phyloP scores from a whole-genome alignment of 1,140 invertebrate genomes.

The Berghia stephanieae region DNA sequence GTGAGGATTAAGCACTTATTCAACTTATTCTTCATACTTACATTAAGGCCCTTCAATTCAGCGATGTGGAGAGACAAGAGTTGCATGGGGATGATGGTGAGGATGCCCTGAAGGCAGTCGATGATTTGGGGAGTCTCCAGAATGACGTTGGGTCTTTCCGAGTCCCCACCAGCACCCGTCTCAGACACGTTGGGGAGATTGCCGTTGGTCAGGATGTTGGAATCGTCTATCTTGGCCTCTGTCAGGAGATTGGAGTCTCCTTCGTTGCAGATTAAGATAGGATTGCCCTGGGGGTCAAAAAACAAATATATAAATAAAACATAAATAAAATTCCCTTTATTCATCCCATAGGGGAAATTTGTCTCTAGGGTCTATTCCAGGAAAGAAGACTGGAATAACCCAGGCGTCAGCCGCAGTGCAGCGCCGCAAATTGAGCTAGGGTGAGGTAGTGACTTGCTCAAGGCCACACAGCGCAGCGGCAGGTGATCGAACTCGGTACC shows the following conservation, averaged over 20 bases:
- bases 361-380: too few species aligned
- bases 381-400: too few species aligned
- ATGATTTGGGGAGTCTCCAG: constrained; percentile 82
- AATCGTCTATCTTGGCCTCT: constrained; percentile 74
- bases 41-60: constrained; percentile 94
- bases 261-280: constrained; percentile 94
- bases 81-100: constrained; percentile 98
- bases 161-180: not conserved
- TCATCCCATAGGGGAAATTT: too few species aligned
- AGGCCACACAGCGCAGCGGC: too few species aligned
- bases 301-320: too few species aligned
- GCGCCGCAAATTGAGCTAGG: too few species aligned
- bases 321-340: too few species aligned
- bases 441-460: too few species aligned
- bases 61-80: constrained; percentile 97
- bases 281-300: constrained; percentile 82
- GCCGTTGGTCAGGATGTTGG: constrained; percentile 35
- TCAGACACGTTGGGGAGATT: not conserved
- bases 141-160: not conserved
- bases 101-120: constrained; percentile 91
- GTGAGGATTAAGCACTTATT: too few species aligned
- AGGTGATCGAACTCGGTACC: too few species aligned
- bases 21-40: too few species aligned
- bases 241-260: constrained; percentile 85
- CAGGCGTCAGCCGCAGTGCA: too few species aligned